Conservation (phyloP, 2,113 vertebrate species). For the Hipposideros armiger region DNA sequence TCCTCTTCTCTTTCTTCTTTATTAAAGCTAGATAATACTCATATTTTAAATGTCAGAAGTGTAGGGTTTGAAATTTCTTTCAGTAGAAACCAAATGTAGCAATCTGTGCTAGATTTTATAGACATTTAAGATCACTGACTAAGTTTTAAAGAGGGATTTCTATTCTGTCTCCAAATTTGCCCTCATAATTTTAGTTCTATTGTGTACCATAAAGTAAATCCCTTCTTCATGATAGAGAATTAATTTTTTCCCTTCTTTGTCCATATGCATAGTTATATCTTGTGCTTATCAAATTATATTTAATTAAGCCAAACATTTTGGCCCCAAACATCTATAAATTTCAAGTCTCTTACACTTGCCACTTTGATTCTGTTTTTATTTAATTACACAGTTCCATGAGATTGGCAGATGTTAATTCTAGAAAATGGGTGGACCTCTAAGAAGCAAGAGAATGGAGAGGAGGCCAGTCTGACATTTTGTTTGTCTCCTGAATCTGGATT, state of each 20-base stretch:
- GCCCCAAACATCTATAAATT: constrained; percentile 17
- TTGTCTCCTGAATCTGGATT: constrained; percentile 63
- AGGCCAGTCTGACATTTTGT: background rate
- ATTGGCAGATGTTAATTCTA: background rate
- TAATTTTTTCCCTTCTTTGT: background rate
- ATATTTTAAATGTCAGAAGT: constrained; percentile 38
- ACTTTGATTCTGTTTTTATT: constrained; percentile 47
- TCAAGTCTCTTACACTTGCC: background rate
- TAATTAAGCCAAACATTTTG: constrained; percentile 45
- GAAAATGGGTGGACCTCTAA: background rate
- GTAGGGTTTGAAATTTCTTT: background rate
- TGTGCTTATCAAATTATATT: constrained; percentile 10
- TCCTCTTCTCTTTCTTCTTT: background rate
- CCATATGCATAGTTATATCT: background rate
- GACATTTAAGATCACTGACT: background rate
- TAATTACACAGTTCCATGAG: background rate
- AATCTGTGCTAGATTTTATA: background rate
- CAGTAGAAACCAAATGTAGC: constrained; percentile 24
- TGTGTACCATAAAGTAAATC: background rate
- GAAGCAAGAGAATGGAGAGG: background rate
- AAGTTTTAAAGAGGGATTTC: background rate
- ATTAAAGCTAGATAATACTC: background rate
- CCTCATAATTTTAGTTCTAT: background rate
- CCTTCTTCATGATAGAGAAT: background rate
- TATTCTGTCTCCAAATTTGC: background rate